Evolutionary conservation across 2,888 invertebrate species (phyloP).

Genomic region (Dascillus cervinus): DNA sequence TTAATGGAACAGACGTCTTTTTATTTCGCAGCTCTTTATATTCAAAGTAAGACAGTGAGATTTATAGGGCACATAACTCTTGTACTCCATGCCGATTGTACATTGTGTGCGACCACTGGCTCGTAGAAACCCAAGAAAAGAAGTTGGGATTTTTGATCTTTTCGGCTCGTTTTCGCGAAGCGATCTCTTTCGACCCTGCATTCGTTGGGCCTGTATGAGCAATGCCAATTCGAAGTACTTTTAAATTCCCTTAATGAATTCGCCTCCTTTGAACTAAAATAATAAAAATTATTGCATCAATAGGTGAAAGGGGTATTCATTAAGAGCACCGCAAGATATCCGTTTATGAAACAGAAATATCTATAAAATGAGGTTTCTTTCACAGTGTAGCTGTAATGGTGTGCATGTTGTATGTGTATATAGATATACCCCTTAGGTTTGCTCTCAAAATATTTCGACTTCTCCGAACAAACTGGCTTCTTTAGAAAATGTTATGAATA

Average conservation of each 20-base stretch:
- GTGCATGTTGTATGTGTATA: too few species aligned
- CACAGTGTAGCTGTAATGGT: too few species aligned
- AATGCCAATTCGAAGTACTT: too few species aligned
- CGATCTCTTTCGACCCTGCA: too few species aligned
- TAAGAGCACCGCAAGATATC: constrained; percentile 1
- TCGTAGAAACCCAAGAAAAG: constrained; percentile 18
- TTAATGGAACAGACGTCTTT: constrained; percentile 32
- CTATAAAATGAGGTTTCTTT: too few species aligned
- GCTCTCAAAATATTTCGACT: constrained; percentile 38
- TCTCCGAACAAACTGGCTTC: constrained; percentile 38
- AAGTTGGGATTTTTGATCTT: constrained; percentile 5
- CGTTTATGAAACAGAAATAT: constrained; percentile 2
- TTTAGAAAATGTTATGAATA: constrained; percentile 50
- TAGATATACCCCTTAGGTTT: constrained; percentile 22
- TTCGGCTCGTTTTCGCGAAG: constrained; percentile 5
- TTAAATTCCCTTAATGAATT: too few species aligned
- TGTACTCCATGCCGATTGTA: constrained; percentile 26
- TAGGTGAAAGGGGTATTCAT: too few species aligned
- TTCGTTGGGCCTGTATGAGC: too few species aligned
- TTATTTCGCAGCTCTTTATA: constrained; percentile 29
- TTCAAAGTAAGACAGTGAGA: constrained; percentile 31
- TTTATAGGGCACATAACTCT: constrained; percentile 30
- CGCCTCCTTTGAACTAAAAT: too few species aligned
- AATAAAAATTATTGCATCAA: too few species aligned
- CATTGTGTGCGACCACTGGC: constrained; percentile 23